Evolutionary conservation across 37 sponge, comb jelly and placozoan species (phyloP), one percentile per base, ranked within the genome.

Genomic region (Agelas oroides): DNA sequence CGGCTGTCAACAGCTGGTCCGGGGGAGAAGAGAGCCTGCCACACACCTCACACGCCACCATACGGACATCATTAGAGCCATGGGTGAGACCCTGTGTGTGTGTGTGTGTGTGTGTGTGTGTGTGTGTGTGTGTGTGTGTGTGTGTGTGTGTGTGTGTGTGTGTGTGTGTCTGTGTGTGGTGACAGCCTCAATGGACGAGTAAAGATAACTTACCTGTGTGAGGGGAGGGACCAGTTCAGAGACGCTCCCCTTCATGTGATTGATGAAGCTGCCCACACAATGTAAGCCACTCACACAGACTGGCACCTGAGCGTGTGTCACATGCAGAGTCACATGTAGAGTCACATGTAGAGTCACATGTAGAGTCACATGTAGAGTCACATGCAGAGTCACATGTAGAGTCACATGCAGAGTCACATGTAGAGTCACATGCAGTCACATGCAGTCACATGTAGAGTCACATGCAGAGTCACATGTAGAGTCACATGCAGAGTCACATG

Each of bases 41-140:
- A 79, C 83, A 90, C 65, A 77, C 81, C 5, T 86, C 80, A 86
- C 94, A 90, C 1, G 68, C 88, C 21, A 73, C 83, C 35, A 77
- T 38, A 32, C 90, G 75, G 6, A 86, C 64, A 53, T 94, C 94
- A 53, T 53, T 66, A 13, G 90, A 83, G 21, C 73, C 35, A 52
- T 87, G 74, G 19, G 64, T 53, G 21, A 93, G 71, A 30, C 77
- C 34, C 94, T 92, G 59, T 0, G 60, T 2, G 24, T 3, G 30
- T 39, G 28, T 6, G 38, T 41, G 30, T 30, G n/a, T 5, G 55
- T 40, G 55, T 5, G 69, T 28, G 35, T 14, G 35, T 28, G 69
- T 28, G 14, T 61, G n/a, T 23, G 27, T 25, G n/a, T 23, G 25
- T 61, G 62, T 27, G 27, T 27, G 14, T 11, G 14, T 13, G 14